Conservation (phyloP, 2,888 invertebrate genomes). For the Acanthosepion pharaonis region DNA sequence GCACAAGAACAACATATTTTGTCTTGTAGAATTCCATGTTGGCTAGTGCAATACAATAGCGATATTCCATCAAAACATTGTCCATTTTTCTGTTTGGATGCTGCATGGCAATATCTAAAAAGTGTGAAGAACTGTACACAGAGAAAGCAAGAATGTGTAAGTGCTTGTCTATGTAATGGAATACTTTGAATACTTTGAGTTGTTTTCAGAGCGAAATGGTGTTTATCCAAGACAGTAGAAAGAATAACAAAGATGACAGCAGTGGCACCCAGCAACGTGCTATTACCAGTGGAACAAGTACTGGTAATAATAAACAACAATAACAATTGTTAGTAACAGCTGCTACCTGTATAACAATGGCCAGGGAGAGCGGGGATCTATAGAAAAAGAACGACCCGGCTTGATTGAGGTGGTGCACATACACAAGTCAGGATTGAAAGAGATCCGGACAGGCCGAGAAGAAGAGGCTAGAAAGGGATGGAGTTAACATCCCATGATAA, state of each 20-base stretch:
- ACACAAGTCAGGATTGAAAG: neutral
- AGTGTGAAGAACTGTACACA: neutral
- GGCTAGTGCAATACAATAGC: constrained; percentile 35
- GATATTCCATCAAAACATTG: constrained; percentile 45
- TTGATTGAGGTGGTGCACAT: no score
- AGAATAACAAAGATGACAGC: neutral
- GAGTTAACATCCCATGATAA: neutral
- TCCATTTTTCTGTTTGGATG: constrained; percentile 39
- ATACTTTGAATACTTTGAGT: neutral
- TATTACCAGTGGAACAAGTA: neutral
- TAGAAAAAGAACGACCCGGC: no score
- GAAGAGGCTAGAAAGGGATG: neutral
- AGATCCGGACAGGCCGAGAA: neutral
- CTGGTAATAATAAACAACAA: neutral
- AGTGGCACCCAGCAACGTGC: neutral
- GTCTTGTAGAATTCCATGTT: constrained; percentile 46
- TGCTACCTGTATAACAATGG: neutral
- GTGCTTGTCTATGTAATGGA: neutral
- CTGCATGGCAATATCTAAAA: neutral
- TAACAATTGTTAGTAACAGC: constrained; percentile 21
- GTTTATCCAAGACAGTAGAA: neutral
- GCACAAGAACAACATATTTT: constrained; percentile 37
- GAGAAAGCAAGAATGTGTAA: neutral
- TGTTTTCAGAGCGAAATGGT: neutral
- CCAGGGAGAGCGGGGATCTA: neutral